Percentiles rank a stretch among this genome's conserved stretches.
Evolutionary conservation across 1,140 invertebrate genomes (phyloP).

Genomic region (Physella acuta): DNA sequence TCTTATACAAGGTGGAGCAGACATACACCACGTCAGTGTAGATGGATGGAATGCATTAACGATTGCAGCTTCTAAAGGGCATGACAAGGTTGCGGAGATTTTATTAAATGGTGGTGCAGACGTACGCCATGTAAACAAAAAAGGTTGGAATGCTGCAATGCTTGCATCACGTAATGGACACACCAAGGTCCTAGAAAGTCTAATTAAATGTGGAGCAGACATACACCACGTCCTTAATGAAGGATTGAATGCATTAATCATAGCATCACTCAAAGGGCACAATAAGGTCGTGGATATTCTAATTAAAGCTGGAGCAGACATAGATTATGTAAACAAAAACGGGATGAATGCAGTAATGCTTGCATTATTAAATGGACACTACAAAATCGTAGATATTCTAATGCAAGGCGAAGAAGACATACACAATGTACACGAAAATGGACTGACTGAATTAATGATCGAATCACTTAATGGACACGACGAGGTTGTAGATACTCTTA

Average conservation of each 20-base stretch:
- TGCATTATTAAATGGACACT: background rate
- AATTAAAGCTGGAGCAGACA: background rate
- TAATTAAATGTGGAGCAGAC: background rate
- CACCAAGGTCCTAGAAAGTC: background rate
- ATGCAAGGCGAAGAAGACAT: background rate
- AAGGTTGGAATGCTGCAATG: background rate
- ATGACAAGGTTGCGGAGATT: background rate
- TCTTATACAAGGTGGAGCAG: no score
- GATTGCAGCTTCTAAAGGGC: background rate
- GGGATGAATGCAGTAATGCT: background rate
- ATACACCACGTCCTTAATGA: background rate
- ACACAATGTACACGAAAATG: background rate
- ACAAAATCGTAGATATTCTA: background rate
- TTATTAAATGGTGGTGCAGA: background rate
- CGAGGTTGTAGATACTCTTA: background rate
- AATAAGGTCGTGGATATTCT: background rate
- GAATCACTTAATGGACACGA: background rate
- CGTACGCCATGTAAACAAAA: background rate
- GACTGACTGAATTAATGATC: background rate
- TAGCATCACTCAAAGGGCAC: background rate
- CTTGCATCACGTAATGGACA: background rate
- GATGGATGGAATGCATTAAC: background rate
- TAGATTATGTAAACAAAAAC: background rate
- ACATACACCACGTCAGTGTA: no score
- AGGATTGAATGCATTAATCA: background rate